Base-by-base conservation (phyloP, 2,113 vertebrate genomes). In the Centrocercus urophasianus region DNA sequence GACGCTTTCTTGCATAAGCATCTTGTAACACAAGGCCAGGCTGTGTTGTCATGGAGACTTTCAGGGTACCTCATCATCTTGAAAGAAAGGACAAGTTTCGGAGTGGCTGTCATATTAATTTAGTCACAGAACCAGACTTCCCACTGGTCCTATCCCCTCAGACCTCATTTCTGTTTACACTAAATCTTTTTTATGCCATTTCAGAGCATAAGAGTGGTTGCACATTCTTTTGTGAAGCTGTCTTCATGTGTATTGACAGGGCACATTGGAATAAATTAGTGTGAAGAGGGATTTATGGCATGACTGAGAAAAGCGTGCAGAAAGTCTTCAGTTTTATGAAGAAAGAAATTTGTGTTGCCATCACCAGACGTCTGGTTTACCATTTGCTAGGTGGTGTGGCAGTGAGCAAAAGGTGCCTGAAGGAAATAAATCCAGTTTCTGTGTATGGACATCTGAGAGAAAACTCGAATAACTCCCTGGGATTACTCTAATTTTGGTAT, bases 41-140 rank as follows among this genome's bases (percentile, higher is more conserved):
- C 57, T 91, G 56, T 89, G 95, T 96, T 97, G 95, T 97, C 96
- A 95, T 94, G 94, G 95, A 95, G 94, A 95, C 57, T 94, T 93
- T 75, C 61, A 84, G 65, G 18, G 16, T 88, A 88, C 65, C 80
- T 95, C 88, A 77, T 83, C 64, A 78, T 87, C 94, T 88, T 88
- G 67, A 42, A 61, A 21, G 56, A 50, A 86, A 88, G 83, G 82
- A 83, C 40, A 73, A 80, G 83, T 93, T 95, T 93, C 75, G 47
- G 56, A n/a, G 64, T 63, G 60, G 32, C 45, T 95, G 84, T 79
- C 70, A 34, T 48, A 66, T 89, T 88, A 75, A 89, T 93, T 90
- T 38, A 80, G 69, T 89, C 83, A 66, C 2, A 54, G 69, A 90
- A 86, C 52, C 72, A 67, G 69, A 60, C 34, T 78, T 95, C 76